phyloP scores from a whole-genome alignment of 1,140 invertebrate genomes.

The Aphaenogaster ashmeadi region DNA sequence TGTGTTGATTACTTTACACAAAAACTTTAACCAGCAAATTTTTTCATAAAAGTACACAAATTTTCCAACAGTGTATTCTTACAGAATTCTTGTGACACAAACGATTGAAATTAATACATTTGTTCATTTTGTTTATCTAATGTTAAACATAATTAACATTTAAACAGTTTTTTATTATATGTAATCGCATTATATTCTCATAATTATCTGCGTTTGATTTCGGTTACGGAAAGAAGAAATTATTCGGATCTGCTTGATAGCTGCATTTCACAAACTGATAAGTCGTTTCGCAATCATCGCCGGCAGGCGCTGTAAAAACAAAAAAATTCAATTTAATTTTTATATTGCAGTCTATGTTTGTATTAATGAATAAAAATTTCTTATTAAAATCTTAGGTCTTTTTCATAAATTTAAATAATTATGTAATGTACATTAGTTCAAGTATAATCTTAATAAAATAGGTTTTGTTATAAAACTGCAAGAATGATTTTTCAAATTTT shows the following conservation, averaged over 20 bases:
- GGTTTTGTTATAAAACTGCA: not conserved
- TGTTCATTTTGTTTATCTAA: not conserved
- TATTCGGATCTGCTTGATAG: conserved; percentile 42
- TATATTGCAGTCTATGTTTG: not conserved
- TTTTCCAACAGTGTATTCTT: not conserved
- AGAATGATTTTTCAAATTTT: not conserved
- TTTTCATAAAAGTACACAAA: too few relatives aligned
- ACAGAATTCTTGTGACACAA: not conserved
- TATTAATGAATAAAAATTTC: not conserved
- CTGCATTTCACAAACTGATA: conserved; percentile 62
- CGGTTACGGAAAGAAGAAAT: conserved; percentile 69
- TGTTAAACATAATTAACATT: not conserved
- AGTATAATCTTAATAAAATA: not conserved
- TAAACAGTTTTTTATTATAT: not conserved
- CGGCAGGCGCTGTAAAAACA: conserved; percentile 36
- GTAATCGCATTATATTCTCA: not conserved
- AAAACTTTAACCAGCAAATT: too few relatives aligned
- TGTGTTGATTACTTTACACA: too few relatives aligned
- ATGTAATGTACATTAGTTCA: not conserved
- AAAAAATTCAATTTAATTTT: not conserved
- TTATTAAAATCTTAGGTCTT: not conserved
- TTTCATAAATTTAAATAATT: not conserved
- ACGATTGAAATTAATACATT: conserved; percentile 1
- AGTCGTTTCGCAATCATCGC: conserved; percentile 55
- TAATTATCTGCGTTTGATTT: not conserved